A percentile compares a stretch with the other conserved stretches of the same genome.
These are phyloP conservation scores for Nebria brevicollis DNA, from an alignment of 2,888 invertebrate genomes.

Conservation along the genomic window DNA sequence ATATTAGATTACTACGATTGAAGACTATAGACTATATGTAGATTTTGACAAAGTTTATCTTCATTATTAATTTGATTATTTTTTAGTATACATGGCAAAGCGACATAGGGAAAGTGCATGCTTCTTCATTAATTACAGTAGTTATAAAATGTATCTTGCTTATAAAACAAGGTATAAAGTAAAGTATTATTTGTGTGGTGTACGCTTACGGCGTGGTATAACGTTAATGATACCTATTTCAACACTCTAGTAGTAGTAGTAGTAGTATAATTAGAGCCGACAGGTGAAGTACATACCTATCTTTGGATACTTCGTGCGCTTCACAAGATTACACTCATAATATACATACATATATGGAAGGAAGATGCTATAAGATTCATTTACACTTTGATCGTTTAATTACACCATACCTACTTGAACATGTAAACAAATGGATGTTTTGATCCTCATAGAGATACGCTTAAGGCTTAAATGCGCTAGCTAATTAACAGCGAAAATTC, in stretches of 20 bases:
- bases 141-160: neutral
- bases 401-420: neutral
- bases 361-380: constrained; percentile 1
- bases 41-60: neutral
- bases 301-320: neutral
- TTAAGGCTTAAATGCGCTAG: neutral
- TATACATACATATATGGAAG: neutral
- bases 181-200: neutral
- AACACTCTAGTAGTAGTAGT: neutral
- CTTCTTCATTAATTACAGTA: neutral
- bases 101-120: neutral
- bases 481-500: neutral
- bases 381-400: neutral
- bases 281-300: neutral
- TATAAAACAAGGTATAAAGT: neutral
- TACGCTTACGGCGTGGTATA: neutral
- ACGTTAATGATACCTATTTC: neutral
- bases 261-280: neutral
- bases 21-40: neutral
- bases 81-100: neutral
- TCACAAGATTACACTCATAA: neutral
- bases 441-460: neutral
- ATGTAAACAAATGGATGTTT: neutral
- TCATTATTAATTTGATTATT: neutral
- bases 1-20: too few relatives aligned